Conservation (phyloP, 2,888 invertebrate genomes). For the Matsumyia berberina region DNA sequence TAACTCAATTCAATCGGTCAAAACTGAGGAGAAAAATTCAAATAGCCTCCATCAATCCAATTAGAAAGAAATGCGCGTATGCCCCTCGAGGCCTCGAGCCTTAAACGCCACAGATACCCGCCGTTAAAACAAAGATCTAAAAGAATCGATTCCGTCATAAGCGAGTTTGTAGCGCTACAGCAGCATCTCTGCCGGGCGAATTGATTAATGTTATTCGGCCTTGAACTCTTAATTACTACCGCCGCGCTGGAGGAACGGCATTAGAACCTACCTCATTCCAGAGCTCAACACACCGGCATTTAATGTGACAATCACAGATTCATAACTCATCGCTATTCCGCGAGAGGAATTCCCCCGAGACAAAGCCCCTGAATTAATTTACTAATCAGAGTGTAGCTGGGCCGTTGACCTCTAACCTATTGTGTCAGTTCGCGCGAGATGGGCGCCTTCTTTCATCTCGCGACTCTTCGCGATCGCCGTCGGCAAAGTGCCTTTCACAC, state of each 20-base stretch:
- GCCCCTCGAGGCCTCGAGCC: slow-evolving; percentile 1
- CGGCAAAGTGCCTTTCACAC: slow-evolving; percentile 71
- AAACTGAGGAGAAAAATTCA: not conserved
- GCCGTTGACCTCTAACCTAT: slow-evolving; percentile 68
- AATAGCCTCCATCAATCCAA: not conserved
- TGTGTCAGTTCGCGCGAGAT: slow-evolving; percentile 33
- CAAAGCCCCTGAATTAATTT: slow-evolving; percentile 62
- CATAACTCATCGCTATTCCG: slow-evolving; percentile 27
- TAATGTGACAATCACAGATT: slow-evolving; percentile 56
- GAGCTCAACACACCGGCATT: not conserved
- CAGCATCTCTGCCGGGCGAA: not conserved
- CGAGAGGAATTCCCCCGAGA: slow-evolving; percentile 42
- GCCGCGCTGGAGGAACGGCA: not conserved
- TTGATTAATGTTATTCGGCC: slow-evolving; percentile 52
- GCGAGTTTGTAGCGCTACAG: no score
- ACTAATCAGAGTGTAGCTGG: slow-evolving; percentile 53
- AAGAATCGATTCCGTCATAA: slow-evolving; percentile 37
- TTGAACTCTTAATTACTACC: slow-evolving; percentile 51
- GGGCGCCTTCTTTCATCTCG: slow-evolving; percentile 50
- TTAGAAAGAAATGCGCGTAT: not conserved
- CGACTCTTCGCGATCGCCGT: slow-evolving; percentile 20
- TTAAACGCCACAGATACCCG: not conserved
- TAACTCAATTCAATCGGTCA: slow-evolving; percentile 35
- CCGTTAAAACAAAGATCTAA: slow-evolving; percentile 15
- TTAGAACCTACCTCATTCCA: not conserved